Base-by-base conservation (phyloP, 2,888 invertebrate species). In the Bombylius discolor region DNA sequence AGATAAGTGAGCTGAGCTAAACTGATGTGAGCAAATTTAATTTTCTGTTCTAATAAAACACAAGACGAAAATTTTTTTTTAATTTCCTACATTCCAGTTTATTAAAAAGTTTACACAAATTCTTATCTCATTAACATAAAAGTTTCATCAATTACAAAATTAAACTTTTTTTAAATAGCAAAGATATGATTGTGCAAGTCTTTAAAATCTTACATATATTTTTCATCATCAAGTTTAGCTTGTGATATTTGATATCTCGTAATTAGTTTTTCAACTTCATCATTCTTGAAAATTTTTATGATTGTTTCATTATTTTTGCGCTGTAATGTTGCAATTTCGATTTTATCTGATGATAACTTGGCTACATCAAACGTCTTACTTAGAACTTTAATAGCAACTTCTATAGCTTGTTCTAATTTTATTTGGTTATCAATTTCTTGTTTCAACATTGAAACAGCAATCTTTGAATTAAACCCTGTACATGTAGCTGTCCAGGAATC, bases 401-500 rank as follows among this genome's bases (percentile, higher is more conserved):
- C 84, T 71, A 96, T 84, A 3, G 97, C 97, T 70, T 92, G 87
- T 55, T 85, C 81, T 52, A 97, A 72, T 39, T 87, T 90, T 47
- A 90, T 93, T 60, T 87, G 91, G 69, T 95, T 95, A 69, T 96
- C 95, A 70, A 98, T 93, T 68, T 99, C 99, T 70, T 99, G 97
- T 71, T 99, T 98, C 62, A 99, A 78, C 76, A 95, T 93, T 0
- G 98, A 97, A 11, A 99, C 91, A 12, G 99, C 99, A 59, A 97
- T 95, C 87, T 89, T 66, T 14, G 96, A 94, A 70, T 99, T 99
- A 69, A 94, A 97, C 58, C 99, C 99, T 70, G 99, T 99, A 74
- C 99, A 99, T n/a, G 99, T 99, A 0, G 98, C 99, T 73, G 98
- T 99, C 99, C 99, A 99, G 9, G 99, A 99, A 61, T 97, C 92